Percentiles rank a stretch among this genome's conserved stretches.
Evolutionary conservation across 2,113 vertebrate genomes (phyloP).

Genomic region (Cnemophilus loriae): DNA sequence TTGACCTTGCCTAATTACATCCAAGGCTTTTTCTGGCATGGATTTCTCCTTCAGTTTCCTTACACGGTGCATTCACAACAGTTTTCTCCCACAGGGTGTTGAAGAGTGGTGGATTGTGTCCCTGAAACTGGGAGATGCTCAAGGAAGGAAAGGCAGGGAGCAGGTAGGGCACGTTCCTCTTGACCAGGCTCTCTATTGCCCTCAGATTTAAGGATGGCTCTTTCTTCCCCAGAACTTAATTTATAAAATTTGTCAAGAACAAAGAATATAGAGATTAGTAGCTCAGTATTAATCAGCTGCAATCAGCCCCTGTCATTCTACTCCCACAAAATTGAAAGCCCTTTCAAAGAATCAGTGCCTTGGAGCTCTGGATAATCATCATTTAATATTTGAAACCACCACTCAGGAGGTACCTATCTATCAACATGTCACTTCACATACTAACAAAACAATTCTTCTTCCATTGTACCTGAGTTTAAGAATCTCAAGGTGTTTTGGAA

Average conservation of each 20-base stretch:
- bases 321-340: constrained; percentile 2
- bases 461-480: not conserved
- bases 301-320: not conserved
- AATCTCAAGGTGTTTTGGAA: not conserved
- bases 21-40: not conserved
- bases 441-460: not conserved
- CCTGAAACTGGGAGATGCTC: not conserved
- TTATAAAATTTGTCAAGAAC: not conserved
- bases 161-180: not conserved
- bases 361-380: not conserved
- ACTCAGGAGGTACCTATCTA: not conserved
- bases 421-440: not conserved
- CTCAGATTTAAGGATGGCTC: not conserved
- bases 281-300: not conserved
- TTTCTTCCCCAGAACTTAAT: not conserved
- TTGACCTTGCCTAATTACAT: not conserved
- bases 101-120: not conserved
- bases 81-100: not conserved
- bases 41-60: not conserved
- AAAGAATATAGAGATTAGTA: not conserved
- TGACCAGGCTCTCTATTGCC: fast-evolving
- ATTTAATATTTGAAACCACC: constrained; percentile 20
- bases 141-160: not conserved
- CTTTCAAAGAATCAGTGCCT: constrained; percentile 18
- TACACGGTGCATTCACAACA: too few relatives aligned